phyloP scores from a whole-genome alignment of 1,140 invertebrate genomes.

The Drosophila grimshawi region DNA sequence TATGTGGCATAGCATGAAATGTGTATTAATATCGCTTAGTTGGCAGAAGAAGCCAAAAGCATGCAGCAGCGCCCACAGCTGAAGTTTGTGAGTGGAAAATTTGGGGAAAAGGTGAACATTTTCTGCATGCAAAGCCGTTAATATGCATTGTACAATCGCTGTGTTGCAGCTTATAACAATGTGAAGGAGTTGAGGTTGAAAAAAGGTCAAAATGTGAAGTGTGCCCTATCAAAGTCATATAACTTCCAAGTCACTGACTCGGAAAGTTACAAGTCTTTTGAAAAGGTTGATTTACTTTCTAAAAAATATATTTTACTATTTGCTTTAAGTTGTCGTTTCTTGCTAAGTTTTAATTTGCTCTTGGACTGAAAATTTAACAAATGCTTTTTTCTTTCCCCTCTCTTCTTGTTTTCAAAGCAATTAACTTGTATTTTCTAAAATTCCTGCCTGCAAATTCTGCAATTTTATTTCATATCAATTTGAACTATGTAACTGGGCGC shows the following conservation, averaged over 20 bases:
- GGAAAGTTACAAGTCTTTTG: not conserved
- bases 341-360: not conserved
- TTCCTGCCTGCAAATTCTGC: conserved; percentile 25
- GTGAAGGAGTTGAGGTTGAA: not conserved
- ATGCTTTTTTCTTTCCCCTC: not conserved
- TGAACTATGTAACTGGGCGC: conserved; percentile 12
- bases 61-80: conserved; percentile 4
- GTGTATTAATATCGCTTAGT: conserved; percentile 31
- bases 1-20: conserved; percentile 49
- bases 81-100: conserved; percentile 25
- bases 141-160: conserved; percentile 51
- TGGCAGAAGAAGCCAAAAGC: not conserved
- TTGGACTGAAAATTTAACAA: not conserved
- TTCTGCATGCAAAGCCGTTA: conserved; percentile 42
- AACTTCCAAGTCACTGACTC: not conserved
- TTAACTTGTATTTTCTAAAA: conserved; percentile 15
- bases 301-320: not conserved
- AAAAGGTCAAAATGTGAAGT: not conserved
- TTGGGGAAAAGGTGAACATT: conserved; percentile 13
- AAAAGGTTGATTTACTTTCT: not conserved
- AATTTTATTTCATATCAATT: conserved; percentile 49
- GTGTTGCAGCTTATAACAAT: not conserved
- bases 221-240: not conserved
- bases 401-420: conserved; percentile 4
- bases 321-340: not conserved